These are phyloP conservation scores for Nineta flava DNA, from an alignment of 2,888 invertebrate species.

Conservation along the genomic window DNA sequence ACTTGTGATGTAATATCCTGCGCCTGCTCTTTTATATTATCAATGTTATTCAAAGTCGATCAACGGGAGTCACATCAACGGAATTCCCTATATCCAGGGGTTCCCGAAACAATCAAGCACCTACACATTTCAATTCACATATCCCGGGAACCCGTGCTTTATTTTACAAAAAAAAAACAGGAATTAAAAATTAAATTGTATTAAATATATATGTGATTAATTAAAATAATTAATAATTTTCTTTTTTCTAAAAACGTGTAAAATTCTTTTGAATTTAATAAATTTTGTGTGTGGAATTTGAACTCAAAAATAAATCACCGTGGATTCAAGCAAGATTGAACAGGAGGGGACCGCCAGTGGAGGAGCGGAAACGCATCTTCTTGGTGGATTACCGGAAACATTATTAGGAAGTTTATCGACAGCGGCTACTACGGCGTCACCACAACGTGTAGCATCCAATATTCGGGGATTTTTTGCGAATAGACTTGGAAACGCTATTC, in stretches of 20 bases:
- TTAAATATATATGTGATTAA: neutral
- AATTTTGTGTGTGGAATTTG: neutral
- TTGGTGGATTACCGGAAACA: slow-evolving; percentile 48
- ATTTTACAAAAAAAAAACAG: neutral
- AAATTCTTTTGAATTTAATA: neutral
- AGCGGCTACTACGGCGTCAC: slow-evolving; percentile 25
- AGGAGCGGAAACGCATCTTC: slow-evolving; percentile 28
- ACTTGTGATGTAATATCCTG: neutral
- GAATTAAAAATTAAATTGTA: neutral
- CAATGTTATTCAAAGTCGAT: neutral
- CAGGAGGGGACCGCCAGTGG: slow-evolving; percentile 20
- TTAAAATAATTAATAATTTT: neutral
- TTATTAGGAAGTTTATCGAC: slow-evolving; percentile 49
- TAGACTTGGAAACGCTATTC: slow-evolving; percentile 48
- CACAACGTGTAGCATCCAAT: slow-evolving; percentile 54
- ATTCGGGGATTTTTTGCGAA: slow-evolving; percentile 55
- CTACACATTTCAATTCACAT: neutral
- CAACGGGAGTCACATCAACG: neutral
- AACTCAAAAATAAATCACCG: slow-evolving; percentile 17
- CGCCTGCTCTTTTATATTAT: neutral
- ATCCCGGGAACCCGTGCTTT: slow-evolving; percentile 4
- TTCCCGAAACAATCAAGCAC: slow-evolving; percentile 4
- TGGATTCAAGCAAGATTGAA: slow-evolving; percentile 24
- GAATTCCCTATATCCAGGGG: slow-evolving; percentile 7
- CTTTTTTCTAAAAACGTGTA: neutral